phyloP scores from a whole-genome alignment of 2,113 vertebrate genomes.

The Hystrix brachyura region DNA sequence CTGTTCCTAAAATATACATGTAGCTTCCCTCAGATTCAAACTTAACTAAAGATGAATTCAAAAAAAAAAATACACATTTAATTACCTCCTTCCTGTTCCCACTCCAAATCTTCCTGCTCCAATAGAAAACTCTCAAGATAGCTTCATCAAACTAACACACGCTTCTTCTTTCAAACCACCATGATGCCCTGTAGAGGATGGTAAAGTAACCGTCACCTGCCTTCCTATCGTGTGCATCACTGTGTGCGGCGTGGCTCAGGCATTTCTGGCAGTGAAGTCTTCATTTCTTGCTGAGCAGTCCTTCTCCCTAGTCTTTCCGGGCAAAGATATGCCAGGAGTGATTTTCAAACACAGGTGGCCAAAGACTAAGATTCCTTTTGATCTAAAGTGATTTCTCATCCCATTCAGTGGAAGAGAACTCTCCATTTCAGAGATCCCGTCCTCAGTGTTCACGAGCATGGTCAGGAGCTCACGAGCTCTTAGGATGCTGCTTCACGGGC shows the following conservation, averaged over 20 bases:
- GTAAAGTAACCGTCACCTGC: background rate
- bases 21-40: constrained; percentile 41
- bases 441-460: accelerated
- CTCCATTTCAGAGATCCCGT: background rate
- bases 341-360: background rate
- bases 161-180: background rate
- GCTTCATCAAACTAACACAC: background rate
- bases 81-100: constrained; percentile 38
- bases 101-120: background rate
- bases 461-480: background rate
- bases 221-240: background rate
- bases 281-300: background rate
- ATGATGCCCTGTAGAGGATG: accelerated
- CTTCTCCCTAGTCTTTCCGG: background rate
- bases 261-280: background rate
- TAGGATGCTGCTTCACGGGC: background rate
- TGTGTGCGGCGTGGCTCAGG: background rate
- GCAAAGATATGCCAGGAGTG: background rate
- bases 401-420: background rate
- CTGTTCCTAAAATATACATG: constrained; percentile 39
- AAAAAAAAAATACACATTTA: constrained; percentile 12
- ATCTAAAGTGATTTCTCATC: background rate
- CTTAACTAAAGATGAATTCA: background rate
- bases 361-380: background rate
- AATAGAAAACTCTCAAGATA: background rate